A percentile compares a stretch with the other conserved stretches of the same genome.
phyloP scores from a whole-genome alignment of 2,113 vertebrate genomes.

The Alligator mississippiensis region DNA sequence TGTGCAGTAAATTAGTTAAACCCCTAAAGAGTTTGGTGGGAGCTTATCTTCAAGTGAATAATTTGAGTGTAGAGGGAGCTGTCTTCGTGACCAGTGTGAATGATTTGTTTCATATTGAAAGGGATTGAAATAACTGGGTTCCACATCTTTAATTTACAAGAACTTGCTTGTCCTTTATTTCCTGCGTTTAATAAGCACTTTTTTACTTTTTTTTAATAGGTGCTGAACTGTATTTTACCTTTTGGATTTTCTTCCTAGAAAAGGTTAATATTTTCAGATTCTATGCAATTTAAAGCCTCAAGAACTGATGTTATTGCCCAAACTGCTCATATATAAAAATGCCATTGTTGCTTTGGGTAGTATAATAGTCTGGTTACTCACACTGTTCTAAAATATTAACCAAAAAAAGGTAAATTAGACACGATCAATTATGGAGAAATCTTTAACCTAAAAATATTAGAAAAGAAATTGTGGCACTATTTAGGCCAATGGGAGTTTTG shows the following conservation, averaged over 20 bases:
- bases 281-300: constrained; percentile 56
- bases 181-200: constrained; percentile 72
- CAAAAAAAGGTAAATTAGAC: neutral
- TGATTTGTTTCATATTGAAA: constrained; percentile 88
- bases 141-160: constrained; percentile 80
- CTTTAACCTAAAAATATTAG: neutral
- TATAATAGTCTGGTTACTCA: neutral
- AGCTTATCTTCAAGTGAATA: constrained; percentile 91
- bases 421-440: neutral
- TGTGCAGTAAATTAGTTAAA: constrained; percentile 91
- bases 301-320: constrained; percentile 37
- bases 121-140: constrained; percentile 81
- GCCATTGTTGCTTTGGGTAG: neutral
- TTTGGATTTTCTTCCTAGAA: constrained; percentile 68
- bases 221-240: constrained; percentile 72
- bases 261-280: constrained; percentile 70
- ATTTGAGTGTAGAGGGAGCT: constrained; percentile 87
- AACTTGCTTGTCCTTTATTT: constrained; percentile 80
- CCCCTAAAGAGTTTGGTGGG: constrained; percentile 85
- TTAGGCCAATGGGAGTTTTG: neutral
- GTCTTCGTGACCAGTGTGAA: constrained; percentile 86
- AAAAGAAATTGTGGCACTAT: neutral
- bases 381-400: constrained; percentile 1
- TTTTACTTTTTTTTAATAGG: constrained; percentile 55
- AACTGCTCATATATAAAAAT: constrained; percentile 37